Percentiles rank a stretch among this genome's conserved stretches.
phyloP scores from a whole-genome alignment of 2,888 invertebrate genomes.

The Synanthedon formicaeformis region DNA sequence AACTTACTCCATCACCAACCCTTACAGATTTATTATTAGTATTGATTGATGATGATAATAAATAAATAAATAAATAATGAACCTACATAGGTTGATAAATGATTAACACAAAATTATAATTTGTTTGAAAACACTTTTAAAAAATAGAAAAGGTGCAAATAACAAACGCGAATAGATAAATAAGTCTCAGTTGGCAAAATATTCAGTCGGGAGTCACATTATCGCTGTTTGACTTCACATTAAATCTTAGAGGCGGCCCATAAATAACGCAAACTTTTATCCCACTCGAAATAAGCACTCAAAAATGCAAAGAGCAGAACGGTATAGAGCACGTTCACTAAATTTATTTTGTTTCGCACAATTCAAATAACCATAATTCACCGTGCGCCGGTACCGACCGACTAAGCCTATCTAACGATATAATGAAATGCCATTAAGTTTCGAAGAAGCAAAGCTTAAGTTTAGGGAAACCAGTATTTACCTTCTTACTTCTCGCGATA shows the following conservation, averaged over 20 bases:
- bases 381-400: slow-evolving; percentile 29
- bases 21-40: too few relatives aligned
- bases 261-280: slow-evolving; percentile 70
- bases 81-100: too few relatives aligned
- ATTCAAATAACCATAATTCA: slow-evolving; percentile 72
- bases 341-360: slow-evolving; percentile 71
- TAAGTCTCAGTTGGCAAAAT: slow-evolving; percentile 25
- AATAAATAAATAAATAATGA: too few relatives aligned
- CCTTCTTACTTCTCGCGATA: slow-evolving; percentile 50
- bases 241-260: slow-evolving; percentile 63
- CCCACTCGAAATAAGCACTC: slow-evolving; percentile 70
- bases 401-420: slow-evolving; percentile 68
- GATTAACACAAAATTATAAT: too few relatives aligned
- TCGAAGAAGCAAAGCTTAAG: slow-evolving; percentile 48
- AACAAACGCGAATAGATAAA: not conserved
- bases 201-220: slow-evolving; percentile 39
- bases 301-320: slow-evolving; percentile 71
- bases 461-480: slow-evolving; percentile 47
- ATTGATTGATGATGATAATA: too few relatives aligned
- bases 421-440: slow-evolving; percentile 68
- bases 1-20: too few relatives aligned
- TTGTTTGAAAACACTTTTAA: not conserved
- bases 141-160: not conserved
- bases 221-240: slow-evolving; percentile 70
- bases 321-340: slow-evolving; percentile 67